Evolutionary conservation across 2,113 vertebrate species (phyloP), one percentile per base, ranked within the genome.

Genomic region (Podocnemis expansa): DNA sequence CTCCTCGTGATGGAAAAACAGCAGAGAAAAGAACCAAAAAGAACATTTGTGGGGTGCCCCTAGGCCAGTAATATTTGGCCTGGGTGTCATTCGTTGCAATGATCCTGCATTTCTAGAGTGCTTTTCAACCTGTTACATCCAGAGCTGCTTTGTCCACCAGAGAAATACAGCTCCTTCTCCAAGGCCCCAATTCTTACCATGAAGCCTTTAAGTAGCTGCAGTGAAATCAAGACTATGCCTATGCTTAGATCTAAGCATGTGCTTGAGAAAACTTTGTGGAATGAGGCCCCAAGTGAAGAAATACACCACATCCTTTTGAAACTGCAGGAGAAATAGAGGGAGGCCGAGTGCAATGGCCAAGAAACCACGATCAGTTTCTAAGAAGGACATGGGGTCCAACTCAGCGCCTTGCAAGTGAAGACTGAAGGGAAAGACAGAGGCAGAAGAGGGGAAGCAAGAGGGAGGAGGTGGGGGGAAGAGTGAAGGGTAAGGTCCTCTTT

Each of bases 151-250:
- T 16, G 17, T 21, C 63, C 17, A 67, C 34, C 63, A 67, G 63
- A 67, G 4, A 67, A 67, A 67, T 21, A 41, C 54, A 25, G 34
- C 29, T 3, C 4, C 87, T 91, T 76, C 45, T 80, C 17, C 11
- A 21, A 38, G 82, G 58, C 24, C 82, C 51, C 0, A 0, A 1
- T 38, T 82, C 90, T 38, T 70, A 21, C 17, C 0, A 7, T 67
- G 34, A 67, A 67, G 60, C 31, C 34, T 21, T 16, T 31, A 67
- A 67, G 34, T 67, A 31, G 31, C 60, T 67, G 29, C 58, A 31
- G 29, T 34, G 29, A 63, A 63, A 63, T 16, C 60, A 70, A 38
- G 16, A 17, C 63, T 38, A 38, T 2, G 4, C n/a, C 31, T 5
- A 1, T 10, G n/a, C n/a, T 70, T 38, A 21, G 63, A 70, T 17